Evolutionary conservation across 2,888 invertebrate species (phyloP), one percentile per base, ranked within the genome.

Genomic region (Hirtodrosophila confusa): DNA sequence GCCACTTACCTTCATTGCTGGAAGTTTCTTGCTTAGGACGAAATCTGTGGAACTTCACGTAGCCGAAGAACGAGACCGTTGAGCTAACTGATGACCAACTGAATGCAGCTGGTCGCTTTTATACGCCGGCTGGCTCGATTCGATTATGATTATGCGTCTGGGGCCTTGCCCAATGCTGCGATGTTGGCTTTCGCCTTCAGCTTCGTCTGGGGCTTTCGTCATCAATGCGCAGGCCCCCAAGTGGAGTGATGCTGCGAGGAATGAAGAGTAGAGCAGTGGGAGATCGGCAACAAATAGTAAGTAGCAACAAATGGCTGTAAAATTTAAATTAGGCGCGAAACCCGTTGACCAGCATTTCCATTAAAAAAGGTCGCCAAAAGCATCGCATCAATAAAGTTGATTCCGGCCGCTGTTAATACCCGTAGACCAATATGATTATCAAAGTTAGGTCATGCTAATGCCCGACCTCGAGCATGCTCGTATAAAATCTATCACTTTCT

Each of bases 21-120:
- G 86, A 85, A 85, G 85, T 85, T 88, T 85, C 80, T 73, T 71
- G 75, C 85, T 87, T 88, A 64, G 69, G 31, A 64, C 68, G 78
- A 86, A 68, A 84, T 71, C 69, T 77, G 35, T 74, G 77, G 72
- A 82, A 84, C 82, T 86, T 77, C 73, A 78, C 82, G 68, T 51
- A 75, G 86, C 74, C 50, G 78, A 78, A 68, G 74, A 73, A 72
- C 49, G 66, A 65, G 68, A 70, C 67, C 64, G 75, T 53, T 60
- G 33, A 69, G 65, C 70, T 61, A 78, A 88, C 88, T 88, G 88
- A 85, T 89, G 78, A 70, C 68, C 43, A 69, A 36, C 60, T 45
- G 23, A 29, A 37, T 5, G 39, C 23, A 27, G 17, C 24, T 7
- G 49, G 36, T 41, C 41, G 66, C 61, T 86, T 88, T 75, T 88